Evolutionary conservation across 2,113 vertebrate genomes (phyloP).

Genomic region (Genyomyrus donnyi): DNA sequence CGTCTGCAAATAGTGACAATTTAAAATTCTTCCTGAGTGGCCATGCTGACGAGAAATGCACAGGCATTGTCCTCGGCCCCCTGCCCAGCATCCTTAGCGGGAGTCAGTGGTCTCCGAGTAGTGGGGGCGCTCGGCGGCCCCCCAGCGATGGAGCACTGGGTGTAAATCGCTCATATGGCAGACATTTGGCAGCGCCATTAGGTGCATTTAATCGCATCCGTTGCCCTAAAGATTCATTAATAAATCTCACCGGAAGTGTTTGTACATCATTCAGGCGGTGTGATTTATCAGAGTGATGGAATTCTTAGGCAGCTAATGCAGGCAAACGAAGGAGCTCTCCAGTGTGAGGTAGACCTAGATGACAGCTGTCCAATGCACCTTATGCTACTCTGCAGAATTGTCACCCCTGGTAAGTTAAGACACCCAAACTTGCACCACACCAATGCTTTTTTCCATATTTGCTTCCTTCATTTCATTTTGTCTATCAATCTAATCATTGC

Average conservation of each 20-base stretch:
- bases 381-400: no score
- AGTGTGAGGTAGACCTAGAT: no score
- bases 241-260: slow-evolving; percentile 1
- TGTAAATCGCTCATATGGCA: neutral
- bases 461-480: neutral
- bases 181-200: neutral
- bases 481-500: neutral
- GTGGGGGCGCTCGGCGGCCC: neutral
- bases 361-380: neutral
- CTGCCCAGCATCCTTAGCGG: neutral
- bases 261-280: neutral
- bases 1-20: neutral
- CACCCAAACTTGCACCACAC: neutral
- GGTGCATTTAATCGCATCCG: slow-evolving; percentile 1
- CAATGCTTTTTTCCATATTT: neutral
- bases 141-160: neutral
- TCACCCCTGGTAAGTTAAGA: neutral
- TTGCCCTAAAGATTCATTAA: slow-evolving; percentile 7
- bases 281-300: neutral
- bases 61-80: neutral
- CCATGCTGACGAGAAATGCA: neutral
- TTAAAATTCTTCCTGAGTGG: neutral
- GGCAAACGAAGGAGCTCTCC: neutral
- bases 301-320: neutral
- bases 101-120: neutral